Evolutionary conservation across 2,797 vertebrate species (phyloP).

Genomic region (Pseudochirops corinnae): DNA sequence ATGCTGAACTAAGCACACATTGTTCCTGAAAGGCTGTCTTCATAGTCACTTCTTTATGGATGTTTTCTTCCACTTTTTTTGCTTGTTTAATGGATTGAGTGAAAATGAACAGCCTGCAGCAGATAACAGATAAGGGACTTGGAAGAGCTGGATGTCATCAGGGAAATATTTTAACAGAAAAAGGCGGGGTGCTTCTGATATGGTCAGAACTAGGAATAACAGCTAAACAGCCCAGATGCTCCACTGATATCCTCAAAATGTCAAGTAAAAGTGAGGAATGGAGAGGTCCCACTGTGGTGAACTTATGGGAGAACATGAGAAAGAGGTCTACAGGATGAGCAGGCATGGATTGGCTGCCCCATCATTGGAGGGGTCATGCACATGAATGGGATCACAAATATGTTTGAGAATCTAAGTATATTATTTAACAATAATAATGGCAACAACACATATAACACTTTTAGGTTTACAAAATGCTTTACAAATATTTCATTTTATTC

Average conservation of each 20-base stretch:
- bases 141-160: neutral
- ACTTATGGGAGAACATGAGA: neutral
- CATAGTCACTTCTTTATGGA: neutral
- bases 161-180: neutral
- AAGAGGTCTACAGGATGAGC: neutral
- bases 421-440: neutral
- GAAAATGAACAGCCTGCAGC: neutral
- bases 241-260: neutral
- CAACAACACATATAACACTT: neutral
- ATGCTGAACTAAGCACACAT: neutral
- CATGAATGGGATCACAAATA: neutral
- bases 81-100: neutral
- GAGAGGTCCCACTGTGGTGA: neutral
- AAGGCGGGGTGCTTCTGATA: neutral
- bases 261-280: neutral
- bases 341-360: neutral
- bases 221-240: neutral
- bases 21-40: neutral
- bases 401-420: neutral
- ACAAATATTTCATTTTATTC: neutral
- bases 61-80: neutral
- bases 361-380: neutral
- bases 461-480: neutral
- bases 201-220: neutral
- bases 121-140: neutral